Evolutionary conservation across 2,113 vertebrate species (phyloP), one percentile per base, ranked within the genome.

Genomic region (Myiozetetes cayanensis): DNA sequence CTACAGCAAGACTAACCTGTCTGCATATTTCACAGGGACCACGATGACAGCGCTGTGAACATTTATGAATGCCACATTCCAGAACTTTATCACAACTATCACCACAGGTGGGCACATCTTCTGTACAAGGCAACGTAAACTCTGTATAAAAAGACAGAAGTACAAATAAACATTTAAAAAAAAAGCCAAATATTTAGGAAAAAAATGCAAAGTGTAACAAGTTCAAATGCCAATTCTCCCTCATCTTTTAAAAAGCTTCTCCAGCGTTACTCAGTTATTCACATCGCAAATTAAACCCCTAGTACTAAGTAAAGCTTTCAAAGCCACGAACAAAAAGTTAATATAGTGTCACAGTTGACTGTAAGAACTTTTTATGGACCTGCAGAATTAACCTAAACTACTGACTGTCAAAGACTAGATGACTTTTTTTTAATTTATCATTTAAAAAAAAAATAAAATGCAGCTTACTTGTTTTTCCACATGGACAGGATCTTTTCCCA

Each of bases 11-110:
- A 95, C 97, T 94, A 87, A 99, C 99, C 98, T 99, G 99, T 96
- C 99, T 98, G 96, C 99, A 99, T 80, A 98, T 99, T 95, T 99
- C 99, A 93, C 99, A 99, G 91, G 98, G 97, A 83, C 99, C 99
- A 87, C 99, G 96, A 96, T 99, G 99, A 97, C 99, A 99, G 73
- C 99, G 99, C 97, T 99, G 99, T 11, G 99, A 99, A 96, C 99
- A 99, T 93, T 97, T 98, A 97, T 99, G 99, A 79, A 99, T 98
- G 70, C 98, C 98, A 95, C 99, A 99, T 4, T 99, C 98, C 84
- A 99, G 97, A 20, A 81, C 94, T 94, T 98, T 99, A 85, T 99
- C 99, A 86, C 99, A 99, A 46, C 99, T 99, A 76, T 99, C 99
- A 3, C 99, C 99, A 41, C 99, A 99, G 20, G 98, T 99, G 56